Base-by-base conservation (phyloP, 2,797 vertebrate species). In the Falco berigora region DNA sequence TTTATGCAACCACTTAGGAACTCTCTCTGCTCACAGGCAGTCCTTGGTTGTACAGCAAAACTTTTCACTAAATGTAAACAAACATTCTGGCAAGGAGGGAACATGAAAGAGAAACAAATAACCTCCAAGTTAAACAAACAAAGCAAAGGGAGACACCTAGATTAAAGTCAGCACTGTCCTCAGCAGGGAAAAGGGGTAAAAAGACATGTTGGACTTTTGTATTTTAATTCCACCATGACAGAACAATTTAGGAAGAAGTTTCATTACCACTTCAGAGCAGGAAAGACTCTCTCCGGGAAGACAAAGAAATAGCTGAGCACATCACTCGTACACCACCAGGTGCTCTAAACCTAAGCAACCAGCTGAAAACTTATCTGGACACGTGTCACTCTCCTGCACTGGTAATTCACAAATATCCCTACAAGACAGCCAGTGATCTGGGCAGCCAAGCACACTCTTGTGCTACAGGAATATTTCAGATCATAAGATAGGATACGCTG, bases 81-180 rank as follows among this genome's bases (percentile, higher is more conserved):
- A 93, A 47, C n/a, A 18, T 17, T 62, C 63, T 73, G 63, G 75
- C 64, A 89, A 90, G 81, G 74, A 93, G 49, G 67, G 74, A 69
- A 83, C 25, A 25, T 17, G 59, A 50, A 93, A 94, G 84, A 85
- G 86, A 89, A 94, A 93, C 77, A 94, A 96, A 91, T 42, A 96
- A 62, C 36, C 56, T 77, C 46, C 40, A 38, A 82, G 50, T 82
- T 85, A 82, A 91, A 94, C 59, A 96, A 96, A 85, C 59, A 82
- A 34, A 82, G 81, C 67, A 75, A 69, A 74, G 69, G 56, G 55
- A 96, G 86, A 38, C 32, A 63, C 44, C 74, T 75, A 17, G 49
- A 62, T 66, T 30, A 42, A 64, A 78, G 87, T 22, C 90, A 94
- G 80, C 38, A 6, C 62, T 38, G 49, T 79, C 63, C 81, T 55